Evolutionary conservation across 2,888 invertebrate genomes (phyloP).

Genomic region (Periphyllus acericola): DNA sequence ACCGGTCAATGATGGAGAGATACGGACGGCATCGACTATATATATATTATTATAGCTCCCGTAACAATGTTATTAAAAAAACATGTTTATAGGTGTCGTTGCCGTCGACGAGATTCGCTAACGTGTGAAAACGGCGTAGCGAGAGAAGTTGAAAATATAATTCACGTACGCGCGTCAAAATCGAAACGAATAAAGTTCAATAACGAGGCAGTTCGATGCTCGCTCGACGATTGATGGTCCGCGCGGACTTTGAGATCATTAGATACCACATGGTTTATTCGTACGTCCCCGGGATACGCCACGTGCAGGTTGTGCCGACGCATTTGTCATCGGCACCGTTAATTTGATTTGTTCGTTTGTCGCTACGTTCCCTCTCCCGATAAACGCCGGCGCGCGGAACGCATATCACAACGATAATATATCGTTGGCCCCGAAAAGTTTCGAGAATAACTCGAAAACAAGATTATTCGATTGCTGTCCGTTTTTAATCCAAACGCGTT

Average conservation of each 20-base stretch:
- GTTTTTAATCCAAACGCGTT: background rate
- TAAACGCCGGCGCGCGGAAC: background rate
- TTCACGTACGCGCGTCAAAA: background rate
- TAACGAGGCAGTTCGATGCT: background rate
- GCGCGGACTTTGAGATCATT: background rate
- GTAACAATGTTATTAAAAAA: too few species aligned
- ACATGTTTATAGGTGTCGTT: too few species aligned
- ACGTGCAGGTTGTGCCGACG: background rate
- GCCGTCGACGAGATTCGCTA: background rate
- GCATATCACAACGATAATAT: too few species aligned
- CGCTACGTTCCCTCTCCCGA: too few species aligned
- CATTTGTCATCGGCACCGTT: constrained; percentile 35
- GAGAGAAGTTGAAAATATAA: background rate
- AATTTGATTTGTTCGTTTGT: constrained; percentile 9
- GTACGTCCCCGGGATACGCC: background rate
- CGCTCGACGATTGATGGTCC: background rate
- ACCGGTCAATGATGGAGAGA: too few species aligned
- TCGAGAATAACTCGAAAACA: background rate
- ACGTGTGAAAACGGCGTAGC: background rate
- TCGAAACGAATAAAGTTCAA: background rate
- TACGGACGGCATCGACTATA: too few species aligned
- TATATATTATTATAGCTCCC: too few species aligned
- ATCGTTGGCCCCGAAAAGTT: background rate
- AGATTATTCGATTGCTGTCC: background rate
- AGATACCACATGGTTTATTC: background rate